These are phyloP conservation scores for Alouatta palliata DNA, from an alignment of 2,113 vertebrate species.

Conservation along the genomic window DNA sequence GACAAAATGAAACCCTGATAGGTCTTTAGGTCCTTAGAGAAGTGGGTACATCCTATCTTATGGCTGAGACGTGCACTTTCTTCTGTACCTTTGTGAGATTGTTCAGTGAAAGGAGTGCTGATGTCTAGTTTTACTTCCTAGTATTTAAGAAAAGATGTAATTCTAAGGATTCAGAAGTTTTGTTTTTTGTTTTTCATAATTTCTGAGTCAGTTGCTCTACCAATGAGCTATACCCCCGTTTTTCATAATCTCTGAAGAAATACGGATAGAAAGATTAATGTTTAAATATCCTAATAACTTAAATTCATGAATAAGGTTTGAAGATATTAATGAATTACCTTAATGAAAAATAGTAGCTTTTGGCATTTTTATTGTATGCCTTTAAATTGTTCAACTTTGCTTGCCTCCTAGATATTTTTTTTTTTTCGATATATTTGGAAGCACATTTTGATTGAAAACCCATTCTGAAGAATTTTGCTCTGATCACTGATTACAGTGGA, in stretches of 20 bases:
- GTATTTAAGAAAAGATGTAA: neutral
- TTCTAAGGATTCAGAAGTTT: neutral
- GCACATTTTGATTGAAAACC: conserved; percentile 27
- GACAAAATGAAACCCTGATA: neutral
- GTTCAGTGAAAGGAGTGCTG: neutral
- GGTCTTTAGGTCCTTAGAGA: neutral
- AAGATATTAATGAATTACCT: neutral
- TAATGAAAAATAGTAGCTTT: neutral
- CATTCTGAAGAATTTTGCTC: conserved; percentile 3
- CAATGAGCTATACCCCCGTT: no score
- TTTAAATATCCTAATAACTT: neutral
- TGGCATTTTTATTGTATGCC: neutral
- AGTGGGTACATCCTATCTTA: neutral
- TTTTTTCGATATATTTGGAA: neutral
- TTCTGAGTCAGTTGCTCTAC: neutral
- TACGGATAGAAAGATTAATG: neutral
- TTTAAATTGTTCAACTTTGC: conserved; percentile 15
- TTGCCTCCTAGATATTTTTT: neutral
- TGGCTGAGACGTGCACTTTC: neutral
- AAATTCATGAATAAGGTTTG: neutral
- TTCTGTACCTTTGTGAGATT: neutral
- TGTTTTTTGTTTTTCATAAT: neutral
- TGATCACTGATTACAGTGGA: neutral
- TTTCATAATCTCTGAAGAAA: neutral
- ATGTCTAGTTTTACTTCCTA: neutral